These are phyloP conservation scores for Hyles euphorbiae DNA, from an alignment of 1,140 invertebrate genomes.

Conservation along the genomic window DNA sequence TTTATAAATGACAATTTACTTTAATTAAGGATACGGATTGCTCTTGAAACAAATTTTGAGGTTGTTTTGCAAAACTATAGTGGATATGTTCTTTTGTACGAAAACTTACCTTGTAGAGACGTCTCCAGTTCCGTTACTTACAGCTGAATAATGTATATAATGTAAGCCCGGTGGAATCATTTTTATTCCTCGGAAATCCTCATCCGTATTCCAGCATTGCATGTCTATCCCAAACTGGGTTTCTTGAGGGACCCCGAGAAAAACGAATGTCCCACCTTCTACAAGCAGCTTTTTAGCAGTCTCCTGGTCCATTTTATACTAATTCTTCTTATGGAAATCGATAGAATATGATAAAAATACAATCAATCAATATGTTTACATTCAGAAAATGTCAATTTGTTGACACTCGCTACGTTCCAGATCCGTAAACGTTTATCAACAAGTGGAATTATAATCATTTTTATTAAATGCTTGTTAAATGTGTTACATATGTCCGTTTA, in stretches of 20 bases:
- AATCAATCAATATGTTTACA: constrained; percentile 29
- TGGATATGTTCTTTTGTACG: too few relatives aligned
- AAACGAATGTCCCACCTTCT: constrained; percentile 88
- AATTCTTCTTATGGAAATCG: constrained; percentile 7
- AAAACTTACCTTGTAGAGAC: constrained; percentile 42
- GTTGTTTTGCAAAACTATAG: too few relatives aligned
- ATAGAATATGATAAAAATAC: constrained; percentile 25
- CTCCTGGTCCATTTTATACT: constrained; percentile 82
- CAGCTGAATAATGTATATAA: constrained; percentile 91
- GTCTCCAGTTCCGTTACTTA: constrained; percentile 64
- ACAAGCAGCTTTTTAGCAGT: constrained; percentile 85
- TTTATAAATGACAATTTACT: too few relatives aligned
- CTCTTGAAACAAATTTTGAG: too few relatives aligned
- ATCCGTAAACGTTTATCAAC: too few relatives aligned
- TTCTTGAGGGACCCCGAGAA: constrained; percentile 89
- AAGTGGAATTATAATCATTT: too few relatives aligned
- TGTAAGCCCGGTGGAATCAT: constrained; percentile 99
- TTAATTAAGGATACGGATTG: too few relatives aligned
- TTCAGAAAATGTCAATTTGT: constrained; percentile 5
- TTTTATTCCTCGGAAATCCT: constrained; percentile 96
- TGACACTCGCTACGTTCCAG: neutral
- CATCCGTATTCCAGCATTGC: constrained; percentile 93
- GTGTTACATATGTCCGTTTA: too few relatives aligned
- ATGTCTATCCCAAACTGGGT: constrained; percentile 98
- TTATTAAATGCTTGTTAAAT: too few relatives aligned